phyloP scores from a whole-genome alignment of 2,113 vertebrate species.

The Lepidothrix coronata region DNA sequence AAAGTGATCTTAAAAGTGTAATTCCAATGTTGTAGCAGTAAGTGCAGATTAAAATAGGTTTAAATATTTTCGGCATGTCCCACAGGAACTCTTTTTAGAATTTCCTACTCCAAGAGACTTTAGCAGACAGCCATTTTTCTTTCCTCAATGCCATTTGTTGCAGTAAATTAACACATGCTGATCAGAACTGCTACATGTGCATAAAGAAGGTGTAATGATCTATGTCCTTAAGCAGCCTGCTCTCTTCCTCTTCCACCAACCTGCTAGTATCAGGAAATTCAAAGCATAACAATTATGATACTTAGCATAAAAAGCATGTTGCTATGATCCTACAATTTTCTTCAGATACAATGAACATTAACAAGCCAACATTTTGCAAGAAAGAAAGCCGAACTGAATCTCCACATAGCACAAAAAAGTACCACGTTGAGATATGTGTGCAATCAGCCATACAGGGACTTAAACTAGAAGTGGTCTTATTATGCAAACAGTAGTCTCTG shows the following conservation, averaged over 20 bases:
- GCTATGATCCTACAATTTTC: neutral
- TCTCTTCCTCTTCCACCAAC: neutral
- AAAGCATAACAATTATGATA: neutral
- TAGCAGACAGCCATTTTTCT: neutral
- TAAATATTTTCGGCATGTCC: neutral
- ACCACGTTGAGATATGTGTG: constrained; percentile 24
- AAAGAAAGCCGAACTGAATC: constrained; percentile 34
- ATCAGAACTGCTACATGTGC: neutral
- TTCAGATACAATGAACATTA: neutral
- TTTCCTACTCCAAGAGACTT: neutral
- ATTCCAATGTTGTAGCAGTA: neutral
- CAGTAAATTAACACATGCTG: neutral
- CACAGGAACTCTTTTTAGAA: neutral
- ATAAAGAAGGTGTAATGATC: neutral
- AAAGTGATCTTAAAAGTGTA: neutral
- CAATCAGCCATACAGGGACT: constrained; percentile 66
- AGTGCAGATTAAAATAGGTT: neutral
- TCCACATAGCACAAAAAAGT: constrained; percentile 28
- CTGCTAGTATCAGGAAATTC: neutral
- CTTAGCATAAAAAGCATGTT: neutral
- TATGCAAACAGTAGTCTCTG: constrained; percentile 72
- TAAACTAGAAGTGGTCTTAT: constrained; percentile 70
- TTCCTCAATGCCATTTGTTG: neutral
- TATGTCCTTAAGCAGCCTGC: neutral
- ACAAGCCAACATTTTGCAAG: neutral